Evolutionary conservation across 2,113 vertebrate genomes (phyloP).

Genomic region (Lepisosteus oculatus): DNA sequence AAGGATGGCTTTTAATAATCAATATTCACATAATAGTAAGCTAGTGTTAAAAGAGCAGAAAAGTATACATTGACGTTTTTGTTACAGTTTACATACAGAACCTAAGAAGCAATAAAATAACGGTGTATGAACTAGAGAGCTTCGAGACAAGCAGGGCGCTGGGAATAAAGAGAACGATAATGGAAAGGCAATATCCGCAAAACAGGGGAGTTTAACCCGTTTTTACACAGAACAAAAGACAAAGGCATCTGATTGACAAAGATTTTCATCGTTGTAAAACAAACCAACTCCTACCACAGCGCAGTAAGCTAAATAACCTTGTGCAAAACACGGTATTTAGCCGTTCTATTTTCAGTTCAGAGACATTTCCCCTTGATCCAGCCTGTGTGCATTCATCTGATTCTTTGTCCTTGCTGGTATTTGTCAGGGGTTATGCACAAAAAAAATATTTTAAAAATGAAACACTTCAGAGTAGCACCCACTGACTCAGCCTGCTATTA

Average conservation of each 20-base stretch:
- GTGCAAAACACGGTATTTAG: background rate
- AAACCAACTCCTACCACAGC: background rate
- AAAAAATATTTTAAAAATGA: slow-evolving; percentile 1
- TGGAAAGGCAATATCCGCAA: background rate
- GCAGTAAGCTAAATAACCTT: background rate
- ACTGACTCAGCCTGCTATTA: no score
- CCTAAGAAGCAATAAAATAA: slow-evolving; percentile 5
- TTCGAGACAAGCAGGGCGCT: slow-evolving; percentile 1
- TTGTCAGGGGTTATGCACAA: slow-evolving; percentile 19
- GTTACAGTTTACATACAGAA: background rate
- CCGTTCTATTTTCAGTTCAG: background rate
- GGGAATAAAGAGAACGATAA: background rate
- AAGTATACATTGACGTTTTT: background rate
- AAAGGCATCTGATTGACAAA: slow-evolving; percentile 4
- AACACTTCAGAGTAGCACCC: no score
- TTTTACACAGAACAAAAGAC: background rate
- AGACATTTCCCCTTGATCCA: background rate
- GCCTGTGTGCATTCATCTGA: background rate
- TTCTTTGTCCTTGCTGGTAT: background rate
- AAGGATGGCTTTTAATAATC: slow-evolving; percentile 2
- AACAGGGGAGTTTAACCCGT: background rate
- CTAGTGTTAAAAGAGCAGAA: background rate
- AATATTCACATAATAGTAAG: background rate
- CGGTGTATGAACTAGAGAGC: background rate
- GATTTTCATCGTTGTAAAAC: background rate